These are phyloP conservation scores for Endomychus coccineus DNA, from an alignment of 2,888 invertebrate species.

Conservation along the genomic window DNA sequence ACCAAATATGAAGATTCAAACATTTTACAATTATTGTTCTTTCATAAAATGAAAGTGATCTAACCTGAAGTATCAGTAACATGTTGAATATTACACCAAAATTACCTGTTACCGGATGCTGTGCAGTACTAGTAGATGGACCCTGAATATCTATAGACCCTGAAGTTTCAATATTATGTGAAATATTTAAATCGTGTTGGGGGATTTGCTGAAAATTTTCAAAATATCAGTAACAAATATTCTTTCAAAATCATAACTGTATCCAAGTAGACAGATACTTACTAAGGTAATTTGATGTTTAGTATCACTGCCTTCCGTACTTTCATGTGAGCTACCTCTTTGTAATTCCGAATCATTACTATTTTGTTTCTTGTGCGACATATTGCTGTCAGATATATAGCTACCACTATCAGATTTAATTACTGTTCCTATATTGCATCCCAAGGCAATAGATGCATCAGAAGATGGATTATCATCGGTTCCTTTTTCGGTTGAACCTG, in stretches of 20 bases:
- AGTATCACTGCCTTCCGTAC: slow-evolving; percentile 42
- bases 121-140: slow-evolving; percentile 33
- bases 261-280: slow-evolving; percentile 18
- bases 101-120: slow-evolving; percentile 31
- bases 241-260: neutral
- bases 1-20: too few species aligned
- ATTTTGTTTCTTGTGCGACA: slow-evolving; percentile 33
- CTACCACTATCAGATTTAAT: slow-evolving; percentile 42
- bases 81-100: too few species aligned
- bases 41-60: too few species aligned
- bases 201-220: slow-evolving; percentile 40
- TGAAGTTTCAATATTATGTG: slow-evolving; percentile 34
- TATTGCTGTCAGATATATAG: slow-evolving; percentile 30
- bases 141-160: slow-evolving; percentile 35
- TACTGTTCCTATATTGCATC: slow-evolving; percentile 39
- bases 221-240: slow-evolving; percentile 4
- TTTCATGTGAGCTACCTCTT: slow-evolving; percentile 50
- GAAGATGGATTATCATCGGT: slow-evolving; percentile 44
- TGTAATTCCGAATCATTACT: slow-evolving; percentile 42
- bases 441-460: slow-evolving; percentile 46
- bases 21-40: too few species aligned
- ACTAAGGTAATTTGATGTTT: slow-evolving; percentile 40
- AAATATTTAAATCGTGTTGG: slow-evolving; percentile 36
- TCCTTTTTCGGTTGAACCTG: slow-evolving; percentile 50
- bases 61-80: too few species aligned